phyloP scores from a whole-genome alignment of 2,113 vertebrate species.

The Mungos mungo region DNA sequence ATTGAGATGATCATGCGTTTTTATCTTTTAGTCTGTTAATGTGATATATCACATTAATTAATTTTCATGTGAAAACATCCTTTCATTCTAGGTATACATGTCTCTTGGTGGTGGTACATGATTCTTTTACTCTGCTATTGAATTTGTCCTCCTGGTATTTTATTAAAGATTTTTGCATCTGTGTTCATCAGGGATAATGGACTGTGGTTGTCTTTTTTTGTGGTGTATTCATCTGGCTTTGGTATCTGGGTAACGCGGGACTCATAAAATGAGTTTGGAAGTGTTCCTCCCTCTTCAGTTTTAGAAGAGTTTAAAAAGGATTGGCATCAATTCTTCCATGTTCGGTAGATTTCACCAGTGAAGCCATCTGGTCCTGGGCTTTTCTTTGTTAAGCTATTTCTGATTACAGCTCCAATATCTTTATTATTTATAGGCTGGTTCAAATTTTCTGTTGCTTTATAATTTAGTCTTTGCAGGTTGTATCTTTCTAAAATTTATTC shows the following conservation, averaged over 20 bases:
- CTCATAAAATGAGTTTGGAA: neutral
- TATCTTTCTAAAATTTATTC: neutral
- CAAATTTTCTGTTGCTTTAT: neutral
- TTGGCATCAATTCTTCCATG: neutral
- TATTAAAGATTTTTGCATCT: neutral
- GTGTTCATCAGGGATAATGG: neutral
- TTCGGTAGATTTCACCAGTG: neutral
- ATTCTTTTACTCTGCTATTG: neutral
- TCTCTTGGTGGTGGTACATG: neutral
- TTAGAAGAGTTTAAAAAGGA: neutral
- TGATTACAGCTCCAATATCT: neutral
- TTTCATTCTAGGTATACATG: neutral
- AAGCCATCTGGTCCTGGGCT: neutral
- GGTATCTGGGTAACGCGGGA: neutral
- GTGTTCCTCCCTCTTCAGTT: neutral
- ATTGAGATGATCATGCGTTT: neutral
- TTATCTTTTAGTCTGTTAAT: neutral
- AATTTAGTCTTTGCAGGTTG: neutral
- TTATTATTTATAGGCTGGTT: neutral
- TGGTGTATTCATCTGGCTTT: neutral
- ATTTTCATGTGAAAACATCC: neutral
- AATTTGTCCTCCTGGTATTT: neutral
- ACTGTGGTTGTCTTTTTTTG: neutral
- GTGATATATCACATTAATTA: neutral
- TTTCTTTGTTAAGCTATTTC: neutral